Conservation (phyloP, 1,140 invertebrate species). For the Phthorimaea operculella region DNA sequence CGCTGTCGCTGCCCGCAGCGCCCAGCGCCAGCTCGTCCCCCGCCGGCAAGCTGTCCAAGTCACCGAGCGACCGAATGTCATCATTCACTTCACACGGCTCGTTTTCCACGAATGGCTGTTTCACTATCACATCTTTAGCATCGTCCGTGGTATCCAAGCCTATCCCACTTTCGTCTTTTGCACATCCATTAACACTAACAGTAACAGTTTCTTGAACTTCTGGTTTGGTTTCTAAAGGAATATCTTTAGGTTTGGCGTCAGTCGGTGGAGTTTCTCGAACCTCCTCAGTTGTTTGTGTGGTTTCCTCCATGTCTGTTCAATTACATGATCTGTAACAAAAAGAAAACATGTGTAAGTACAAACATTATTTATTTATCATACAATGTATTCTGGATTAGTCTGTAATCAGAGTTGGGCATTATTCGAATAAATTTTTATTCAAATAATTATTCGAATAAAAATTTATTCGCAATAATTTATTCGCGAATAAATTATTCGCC, state of each 20-base stretch:
- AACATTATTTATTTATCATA: too few species aligned
- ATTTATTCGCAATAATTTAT: too few species aligned
- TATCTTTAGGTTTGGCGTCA: slow-evolving; percentile 21
- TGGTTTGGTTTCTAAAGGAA: slow-evolving; percentile 21
- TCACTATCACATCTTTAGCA: slow-evolving; percentile 18
- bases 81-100: slow-evolving; percentile 50
- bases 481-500: too few species aligned
- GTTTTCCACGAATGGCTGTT: slow-evolving; percentile 36
- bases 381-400: too few species aligned
- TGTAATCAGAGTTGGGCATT: too few species aligned
- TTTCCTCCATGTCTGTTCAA: slow-evolving; percentile 48
- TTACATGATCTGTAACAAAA: slow-evolving; percentile 63
- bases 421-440: too few species aligned
- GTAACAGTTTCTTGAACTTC: slow-evolving; percentile 22
- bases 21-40: slow-evolving; percentile 49
- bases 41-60: slow-evolving; percentile 53
- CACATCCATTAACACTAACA: slow-evolving; percentile 24
- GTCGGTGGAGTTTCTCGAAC: slow-evolving; percentile 18
- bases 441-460: too few species aligned
- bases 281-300: slow-evolving; percentile 16
- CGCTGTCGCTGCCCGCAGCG: slow-evolving; percentile 80
- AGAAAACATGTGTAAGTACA: slow-evolving; percentile 8
- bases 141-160: slow-evolving; percentile 16
- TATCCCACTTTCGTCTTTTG: slow-evolving; percentile 25
- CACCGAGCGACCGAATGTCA: slow-evolving; percentile 48